Base-by-base conservation (phyloP, 2,113 vertebrate genomes). In the Corynorhinus townsendii region DNA sequence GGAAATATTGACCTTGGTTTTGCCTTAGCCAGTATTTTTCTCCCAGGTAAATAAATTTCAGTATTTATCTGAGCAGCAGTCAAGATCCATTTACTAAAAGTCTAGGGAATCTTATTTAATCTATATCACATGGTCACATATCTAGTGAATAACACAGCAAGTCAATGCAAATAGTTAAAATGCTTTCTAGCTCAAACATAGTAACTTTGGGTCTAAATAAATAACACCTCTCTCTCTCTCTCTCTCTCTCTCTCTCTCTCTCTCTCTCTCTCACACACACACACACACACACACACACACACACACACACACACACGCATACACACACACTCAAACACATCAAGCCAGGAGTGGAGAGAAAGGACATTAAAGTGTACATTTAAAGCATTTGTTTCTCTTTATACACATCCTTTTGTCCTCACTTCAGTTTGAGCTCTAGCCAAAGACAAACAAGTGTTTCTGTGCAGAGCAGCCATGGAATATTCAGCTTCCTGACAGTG, bases 21-120 rank as follows among this genome's bases (percentile, higher is more conserved):
- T 91, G 47, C 47, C 38, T 93, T 82, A 80, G 68, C 45, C 22
- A 89, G 22, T 72, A 92, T 96, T 95, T 95, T 92, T 91, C 35
- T 19, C 35, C 19, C 2, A 40, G 88, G 30, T 66, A 90, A 95
- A 91, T 79, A 94, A 90, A 90, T 90, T 86, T 94, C 83, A 94
- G 33, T 80, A 94, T 96, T 96, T 95, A 76, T 11, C 52, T 81
- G 66, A 72, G 11, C 16, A 87, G 69, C 89, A 89, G 79, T 84
- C 73, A 72, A 80, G 40, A 84, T 49, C 16, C 94, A 86, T 91
- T 93, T 89, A 82, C 71, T 89, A 17, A 86, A 95, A 79, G 26
- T 45, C 82, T 91, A 72, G 30, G 19, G 81, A 24, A 80, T 79
- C 64, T 94, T 56, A 95, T 26, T 52, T 80, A 91, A 56, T 87